phyloP scores from a whole-genome alignment of 2,888 invertebrate species.

The Rugalucina vietnamica region DNA sequence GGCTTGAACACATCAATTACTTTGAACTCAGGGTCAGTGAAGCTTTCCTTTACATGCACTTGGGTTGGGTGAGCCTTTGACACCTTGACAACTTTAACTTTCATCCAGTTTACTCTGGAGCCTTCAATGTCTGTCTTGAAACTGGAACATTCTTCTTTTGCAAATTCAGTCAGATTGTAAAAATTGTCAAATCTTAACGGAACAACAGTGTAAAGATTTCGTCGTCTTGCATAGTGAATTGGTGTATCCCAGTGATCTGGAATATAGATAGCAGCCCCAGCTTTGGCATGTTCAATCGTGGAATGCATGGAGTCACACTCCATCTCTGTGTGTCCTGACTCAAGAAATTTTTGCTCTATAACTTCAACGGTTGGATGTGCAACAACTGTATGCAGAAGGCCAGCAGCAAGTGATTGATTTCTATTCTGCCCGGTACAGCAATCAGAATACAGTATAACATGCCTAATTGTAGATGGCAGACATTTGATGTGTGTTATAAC shows the following conservation, averaged over 20 bases:
- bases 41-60: too few species aligned
- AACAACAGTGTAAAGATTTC: conserved; percentile 30
- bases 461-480: conserved; percentile 17
- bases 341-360: conserved; percentile 40
- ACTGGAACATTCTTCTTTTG: background rate
- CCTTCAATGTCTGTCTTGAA: conserved; percentile 12
- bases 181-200: conserved; percentile 10
- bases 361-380: conserved; percentile 6
- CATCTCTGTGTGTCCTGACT: conserved; percentile 40
- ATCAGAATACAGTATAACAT: conserved; percentile 39
- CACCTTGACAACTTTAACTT: too few species aligned
- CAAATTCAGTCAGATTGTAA: background rate
- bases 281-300: conserved; percentile 30
- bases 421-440: conserved; percentile 38
- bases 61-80: too few species aligned
- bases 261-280: conserved; percentile 6
- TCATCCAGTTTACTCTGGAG: too few species aligned
- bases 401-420: conserved; percentile 34
- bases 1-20: too few species aligned
- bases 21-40: too few species aligned
- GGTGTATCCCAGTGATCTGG: conserved; percentile 40
- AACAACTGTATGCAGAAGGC: conserved; percentile 20
- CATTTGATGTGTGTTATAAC: conserved; percentile 13
- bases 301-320: conserved; percentile 37
- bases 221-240: conserved; percentile 18